Conservation (phyloP, 1,140 invertebrate species). For the Brachionus manjavacas region DNA sequence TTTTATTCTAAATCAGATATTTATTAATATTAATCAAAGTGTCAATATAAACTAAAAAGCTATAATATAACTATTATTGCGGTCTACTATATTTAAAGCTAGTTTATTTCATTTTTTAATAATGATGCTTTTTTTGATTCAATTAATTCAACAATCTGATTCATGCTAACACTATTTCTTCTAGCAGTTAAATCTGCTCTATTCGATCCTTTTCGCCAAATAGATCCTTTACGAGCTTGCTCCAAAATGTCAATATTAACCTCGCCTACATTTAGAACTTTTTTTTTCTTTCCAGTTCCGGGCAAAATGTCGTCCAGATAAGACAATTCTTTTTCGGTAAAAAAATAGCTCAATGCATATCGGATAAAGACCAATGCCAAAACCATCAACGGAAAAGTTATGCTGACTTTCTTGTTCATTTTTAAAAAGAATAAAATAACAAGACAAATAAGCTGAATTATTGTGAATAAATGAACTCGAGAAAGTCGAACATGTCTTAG, state of each 20-base stretch:
- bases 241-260: conserved; percentile 8
- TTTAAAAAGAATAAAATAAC: conserved; percentile 88
- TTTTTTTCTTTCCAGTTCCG: conserved; percentile 33
- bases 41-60: too few species aligned
- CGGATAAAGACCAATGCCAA: conserved; percentile 27
- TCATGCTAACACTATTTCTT: background rate
- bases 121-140: background rate
- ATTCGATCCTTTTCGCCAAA: background rate
- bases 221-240: background rate
- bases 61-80: background rate
- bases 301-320: conserved; percentile 42
- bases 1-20: too few species aligned
- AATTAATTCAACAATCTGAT: background rate
- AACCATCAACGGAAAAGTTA: conserved; percentile 90
- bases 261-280: background rate
- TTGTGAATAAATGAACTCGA: conserved; percentile 87
- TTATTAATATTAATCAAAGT: too few species aligned
- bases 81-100: background rate
- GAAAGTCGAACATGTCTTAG: conserved; percentile 80
- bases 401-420: conserved; percentile 85
- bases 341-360: conserved; percentile 11
- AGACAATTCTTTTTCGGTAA: conserved; percentile 28
- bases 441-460: conserved; percentile 84
- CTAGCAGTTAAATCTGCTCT: background rate
- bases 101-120: background rate